Base-by-base conservation (phyloP, 2,797 vertebrate species). In the Cirrhinus molitorella region DNA sequence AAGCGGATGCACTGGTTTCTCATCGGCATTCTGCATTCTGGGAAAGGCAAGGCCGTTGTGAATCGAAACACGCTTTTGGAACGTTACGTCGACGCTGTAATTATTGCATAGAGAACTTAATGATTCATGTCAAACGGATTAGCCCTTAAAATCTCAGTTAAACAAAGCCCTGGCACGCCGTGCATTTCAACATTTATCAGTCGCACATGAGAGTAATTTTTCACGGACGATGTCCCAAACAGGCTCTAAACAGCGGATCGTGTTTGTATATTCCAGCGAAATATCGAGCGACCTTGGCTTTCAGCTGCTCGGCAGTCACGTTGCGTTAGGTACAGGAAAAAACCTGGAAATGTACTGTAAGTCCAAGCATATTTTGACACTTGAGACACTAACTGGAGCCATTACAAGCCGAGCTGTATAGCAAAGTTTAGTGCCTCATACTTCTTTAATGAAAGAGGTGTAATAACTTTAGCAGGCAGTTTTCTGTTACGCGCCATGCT, bases 31-130 rank as follows among this genome's bases (percentile, higher is more conserved):
- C 37, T 40, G 37, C 90, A 83, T 90, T 91, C 81, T 80, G 79
- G 89, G 91, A 93, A 93, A 92, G 87, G 82, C 92, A 90, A 90
- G 88, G 89, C 90, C 89, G 90, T 92, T 91, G 91, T 92, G 91
- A 94, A 90, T 93, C 91, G 93, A 94, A 93, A 92, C 91, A 92
- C 88, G 91, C 92, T 89, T 92, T 93, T 90, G 88, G 91, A 93
- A 92, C 90, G 91, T 92, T 93, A 92, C 90, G 91, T 92, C 73
- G 90, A 93, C 86, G 87, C 90, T 86, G 91, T 92, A 92, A 94
- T 94, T 93, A 94, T 92, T 92, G 91, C 90, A 93, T 91, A 89
- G 90, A 88, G 90, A 91, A 90, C 61, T 84, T 92, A 93, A 92
- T 94, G 92, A 93, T 88, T 94, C 91, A 93, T 92, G 91, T 91